Base-by-base conservation (phyloP, 2,113 vertebrate species). In the Albula glossodonta region DNA sequence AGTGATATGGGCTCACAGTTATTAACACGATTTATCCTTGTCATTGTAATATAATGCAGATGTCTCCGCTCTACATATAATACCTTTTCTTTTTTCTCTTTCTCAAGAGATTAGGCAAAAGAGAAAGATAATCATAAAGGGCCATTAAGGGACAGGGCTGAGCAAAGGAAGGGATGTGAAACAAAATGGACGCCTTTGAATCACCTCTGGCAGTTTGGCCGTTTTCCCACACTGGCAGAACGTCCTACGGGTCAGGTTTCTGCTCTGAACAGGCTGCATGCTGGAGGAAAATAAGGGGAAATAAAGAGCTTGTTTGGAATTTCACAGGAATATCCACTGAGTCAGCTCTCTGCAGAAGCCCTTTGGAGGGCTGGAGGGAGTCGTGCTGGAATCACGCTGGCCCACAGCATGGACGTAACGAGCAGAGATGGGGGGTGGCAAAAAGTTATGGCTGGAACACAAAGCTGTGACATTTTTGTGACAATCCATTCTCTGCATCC, bases 221-320 rank as follows among this genome's bases (percentile, higher is more conserved):
- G 82, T 80, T 51, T 85, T 87, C 90, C 81, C 87, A 63, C 85
- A 31, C 5, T 11, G 74, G 60, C 50, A n/a, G 51, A 17, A 63
- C 84, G 49, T 84, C 83, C 51, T 15, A 70, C 52, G 81, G 79
- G 82, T 91, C 86, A 85, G 66, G 70, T 91, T 91, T 87, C 90
- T 22, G 79, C 83, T 53, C 84, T n/a, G 57, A 56, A 11, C 49
- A 83, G 78, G 77, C 82, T 51, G 63, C 63, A 81, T 50, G 78
- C 50, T 74, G 17, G 63, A 66, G 80, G 80, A 87, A 51, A 86
- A 88, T 87, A 82, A 83, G 84, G n/a, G 82, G 84, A 88, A 90
- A 89, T 87, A 49, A 89, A 78, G 57, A 89, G 77, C 82, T 9
- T 11, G 60, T 82, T 41, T 78, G 60, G 82, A 84, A 81, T 84